phyloP scores from a whole-genome alignment of 1,140 invertebrate genomes.

The Trialeurodes vaporariorum region DNA sequence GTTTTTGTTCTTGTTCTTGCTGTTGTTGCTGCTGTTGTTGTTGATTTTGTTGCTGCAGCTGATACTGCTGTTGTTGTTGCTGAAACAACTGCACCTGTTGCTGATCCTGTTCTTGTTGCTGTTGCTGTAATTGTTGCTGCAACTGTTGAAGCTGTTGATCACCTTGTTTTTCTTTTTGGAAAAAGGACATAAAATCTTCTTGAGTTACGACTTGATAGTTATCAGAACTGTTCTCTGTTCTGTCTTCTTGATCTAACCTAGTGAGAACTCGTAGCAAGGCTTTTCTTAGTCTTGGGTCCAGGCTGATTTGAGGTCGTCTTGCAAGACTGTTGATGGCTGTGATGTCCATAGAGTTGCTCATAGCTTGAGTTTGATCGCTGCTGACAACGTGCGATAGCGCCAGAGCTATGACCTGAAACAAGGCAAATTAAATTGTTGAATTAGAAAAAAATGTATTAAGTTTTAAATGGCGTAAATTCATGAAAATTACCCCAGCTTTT shows the following conservation, averaged over 20 bases:
- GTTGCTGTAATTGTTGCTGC: constrained; percentile 43
- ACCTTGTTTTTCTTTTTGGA: constrained; percentile 22
- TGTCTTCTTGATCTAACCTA: constrained; percentile 43
- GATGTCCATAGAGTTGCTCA: constrained; percentile 12
- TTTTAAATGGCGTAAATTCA: too few relatives aligned
- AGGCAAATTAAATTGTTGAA: too few relatives aligned
- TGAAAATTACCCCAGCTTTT: too few relatives aligned
- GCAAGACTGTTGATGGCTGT: constrained; percentile 21
- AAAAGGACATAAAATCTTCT: constrained; percentile 11
- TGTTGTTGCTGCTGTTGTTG: not conserved
- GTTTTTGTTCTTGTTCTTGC: not conserved
- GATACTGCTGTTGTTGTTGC: constrained; percentile 5
- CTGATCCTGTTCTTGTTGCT: constrained; percentile 30
- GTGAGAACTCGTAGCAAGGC: constrained; percentile 55
- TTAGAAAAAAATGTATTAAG: too few relatives aligned
- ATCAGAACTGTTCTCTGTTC: constrained; percentile 13
- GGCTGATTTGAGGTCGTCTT: constrained; percentile 35
- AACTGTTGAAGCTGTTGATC: constrained; percentile 35
- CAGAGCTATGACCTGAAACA: not conserved
- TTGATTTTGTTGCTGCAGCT: not conserved
- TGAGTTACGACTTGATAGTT: constrained; percentile 7
- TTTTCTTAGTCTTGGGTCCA: constrained; percentile 54
- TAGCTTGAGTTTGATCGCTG: not conserved
- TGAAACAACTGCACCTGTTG: not conserved
- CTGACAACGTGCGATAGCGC: not conserved